Evolutionary conservation across 2,888 invertebrate genomes (phyloP).

Genomic region (Rhimphoctona megacephalus): DNA sequence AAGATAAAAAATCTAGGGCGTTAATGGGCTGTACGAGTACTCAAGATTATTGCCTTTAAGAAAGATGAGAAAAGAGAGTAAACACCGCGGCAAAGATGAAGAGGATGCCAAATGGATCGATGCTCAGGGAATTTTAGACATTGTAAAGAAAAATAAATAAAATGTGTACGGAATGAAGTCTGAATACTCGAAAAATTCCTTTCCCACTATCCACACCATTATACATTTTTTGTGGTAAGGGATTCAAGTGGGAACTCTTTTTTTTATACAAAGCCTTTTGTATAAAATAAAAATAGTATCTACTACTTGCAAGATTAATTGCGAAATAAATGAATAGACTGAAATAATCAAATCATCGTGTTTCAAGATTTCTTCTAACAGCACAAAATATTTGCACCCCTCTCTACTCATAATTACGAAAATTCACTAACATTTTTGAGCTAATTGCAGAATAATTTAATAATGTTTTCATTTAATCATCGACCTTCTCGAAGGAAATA

Average conservation of each 20-base stretch:
- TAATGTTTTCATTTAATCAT: neutral
- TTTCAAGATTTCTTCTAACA: neutral
- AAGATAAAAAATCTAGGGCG: slow-evolving; percentile 39
- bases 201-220: neutral
- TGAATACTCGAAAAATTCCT: neutral
- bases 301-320: neutral
- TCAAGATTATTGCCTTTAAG: slow-evolving; percentile 50
- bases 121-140: neutral
- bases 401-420: neutral
- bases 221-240: neutral
- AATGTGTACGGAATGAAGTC: neutral
- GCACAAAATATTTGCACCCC: neutral
- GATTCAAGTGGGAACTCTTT: neutral
- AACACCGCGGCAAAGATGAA: slow-evolving; percentile 6
- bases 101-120: slow-evolving; percentile 14
- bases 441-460: neutral
- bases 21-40: slow-evolving; percentile 49
- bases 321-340: neutral
- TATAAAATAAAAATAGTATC: neutral
- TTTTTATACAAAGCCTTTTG: neutral
- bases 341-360: neutral
- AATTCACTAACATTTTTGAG: neutral
- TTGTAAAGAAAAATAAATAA: neutral
- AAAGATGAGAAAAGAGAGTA: slow-evolving; percentile 5
- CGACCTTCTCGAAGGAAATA: neutral